phyloP scores from a whole-genome alignment of 2,888 invertebrate species.

The Dendrolimus pini region DNA sequence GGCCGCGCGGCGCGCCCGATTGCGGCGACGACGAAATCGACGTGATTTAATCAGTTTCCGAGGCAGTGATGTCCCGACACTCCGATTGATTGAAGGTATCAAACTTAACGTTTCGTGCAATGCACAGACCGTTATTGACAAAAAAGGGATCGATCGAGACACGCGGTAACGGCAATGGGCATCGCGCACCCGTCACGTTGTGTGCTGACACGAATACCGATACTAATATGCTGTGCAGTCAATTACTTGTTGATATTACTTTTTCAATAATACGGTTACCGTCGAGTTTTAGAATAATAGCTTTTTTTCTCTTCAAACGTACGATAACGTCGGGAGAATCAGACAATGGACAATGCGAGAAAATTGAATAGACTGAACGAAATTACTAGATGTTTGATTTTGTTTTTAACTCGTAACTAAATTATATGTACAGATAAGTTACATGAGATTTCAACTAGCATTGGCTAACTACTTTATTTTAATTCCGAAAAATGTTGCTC shows the following conservation, averaged over 20 bases:
- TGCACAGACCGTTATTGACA: constrained; percentile 66
- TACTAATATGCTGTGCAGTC: constrained; percentile 55
- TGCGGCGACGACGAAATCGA: constrained; percentile 50
- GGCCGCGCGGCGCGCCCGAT: constrained; percentile 12
- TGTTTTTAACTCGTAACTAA: too few relatives aligned
- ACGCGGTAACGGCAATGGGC: constrained; percentile 68
- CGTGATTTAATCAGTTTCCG: constrained; percentile 71
- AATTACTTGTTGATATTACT: constrained; percentile 51
- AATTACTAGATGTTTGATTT: too few relatives aligned
- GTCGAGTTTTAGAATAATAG: background rate
- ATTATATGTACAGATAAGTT: too few relatives aligned
- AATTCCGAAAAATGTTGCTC: too few relatives aligned
- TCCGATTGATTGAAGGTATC: constrained; percentile 68
- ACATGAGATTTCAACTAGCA: too few relatives aligned
- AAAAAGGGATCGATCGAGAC: constrained; percentile 69
- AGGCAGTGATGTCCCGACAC: constrained; percentile 58
- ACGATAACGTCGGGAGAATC: too few relatives aligned
- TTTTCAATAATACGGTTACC: constrained; percentile 31
- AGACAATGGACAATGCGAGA: too few relatives aligned
- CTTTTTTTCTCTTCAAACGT: too few relatives aligned
- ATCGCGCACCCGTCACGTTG: constrained; percentile 59
- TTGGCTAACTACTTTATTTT: too few relatives aligned
- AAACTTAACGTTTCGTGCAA: constrained; percentile 66
- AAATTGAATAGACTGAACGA: too few relatives aligned
- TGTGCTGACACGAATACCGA: constrained; percentile 64